Conservation (phyloP, 1,140 invertebrate species). For the Aricia agestis region DNA sequence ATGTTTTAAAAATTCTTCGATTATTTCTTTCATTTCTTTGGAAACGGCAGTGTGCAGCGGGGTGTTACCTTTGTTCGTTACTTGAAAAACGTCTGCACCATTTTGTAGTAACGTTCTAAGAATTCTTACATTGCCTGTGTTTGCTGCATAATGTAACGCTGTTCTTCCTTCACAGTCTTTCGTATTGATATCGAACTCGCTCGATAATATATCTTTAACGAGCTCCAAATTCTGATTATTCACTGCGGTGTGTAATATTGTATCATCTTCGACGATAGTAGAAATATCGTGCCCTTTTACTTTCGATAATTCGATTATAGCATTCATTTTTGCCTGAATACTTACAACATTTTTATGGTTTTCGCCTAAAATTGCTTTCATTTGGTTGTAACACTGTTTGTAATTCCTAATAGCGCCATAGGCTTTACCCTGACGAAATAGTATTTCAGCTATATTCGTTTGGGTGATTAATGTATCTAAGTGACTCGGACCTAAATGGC, state of each 20-base stretch:
- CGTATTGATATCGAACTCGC: background rate
- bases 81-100: constrained; percentile 2
- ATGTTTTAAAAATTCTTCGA: background rate
- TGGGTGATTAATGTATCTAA: background rate
- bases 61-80: background rate
- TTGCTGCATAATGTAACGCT: constrained; percentile 14
- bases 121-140: background rate
- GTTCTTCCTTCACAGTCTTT: constrained; percentile 12
- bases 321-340: background rate
- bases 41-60: background rate
- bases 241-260: background rate
- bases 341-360: background rate
- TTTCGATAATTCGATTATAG: background rate
- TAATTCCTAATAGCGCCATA: background rate
- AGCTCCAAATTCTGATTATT: background rate
- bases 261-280: background rate
- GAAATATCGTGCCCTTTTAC: background rate
- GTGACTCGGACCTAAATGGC: constrained; percentile 5
- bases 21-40: background rate
- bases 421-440: background rate
- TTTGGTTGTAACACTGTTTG: background rate
- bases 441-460: background rate
- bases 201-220: constrained; percentile 2
- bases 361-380: constrained; percentile 2
- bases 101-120: constrained; percentile 16